Evolutionary conservation across 2,113 vertebrate species (phyloP), one percentile per base, ranked within the genome.

Genomic region (Terrapene triunguis): DNA sequence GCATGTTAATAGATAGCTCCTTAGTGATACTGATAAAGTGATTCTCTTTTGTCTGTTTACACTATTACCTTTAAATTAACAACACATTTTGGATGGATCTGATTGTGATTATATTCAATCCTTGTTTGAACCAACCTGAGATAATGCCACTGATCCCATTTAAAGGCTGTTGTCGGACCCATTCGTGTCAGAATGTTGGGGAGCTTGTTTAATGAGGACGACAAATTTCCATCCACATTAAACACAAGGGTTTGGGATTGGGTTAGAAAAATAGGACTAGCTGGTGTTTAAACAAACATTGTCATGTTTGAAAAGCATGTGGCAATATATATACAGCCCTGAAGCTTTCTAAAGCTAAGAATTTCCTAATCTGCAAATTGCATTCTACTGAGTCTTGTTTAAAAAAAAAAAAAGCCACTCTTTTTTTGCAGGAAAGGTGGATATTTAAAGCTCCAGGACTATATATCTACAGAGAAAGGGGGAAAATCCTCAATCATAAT

Each of bases 71-170:
- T 96, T 85, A 96, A 89, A 95, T 93, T 95, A 93, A 96, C 95
- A 96, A 82, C 87, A 88, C 94, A 85, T 89, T 93, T 95, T 92
- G n/a, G 57, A 89, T 90, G 94, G 91, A 96, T 93, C 92, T 42
- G 74, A 69, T 95, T 62, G 92, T 93, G 90, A 65, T 94, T 96
- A 72, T 78, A 50, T 78, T 94, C 82, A 72, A 55, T 92, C 89
- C 50, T 95, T 90, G 89, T 55, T 21, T 87, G 89, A 85, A 1
- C 48, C 84, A 87, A 53, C 4, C 84, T 96, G 82, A 62, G 88
- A 87, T 96, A 87, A 89, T 93, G 94, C 94, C 95, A 91, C 81
- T 96, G 90, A 95, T 97, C 93, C 94, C 93, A 90, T 88, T 88
- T 62, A 92, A 21, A 87, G 89, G 76, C 55, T 22, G 44, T 27